These are phyloP conservation scores for Metallyticus violacea DNA, from an alignment of 2,888 invertebrate genomes.

Conservation along the genomic window DNA sequence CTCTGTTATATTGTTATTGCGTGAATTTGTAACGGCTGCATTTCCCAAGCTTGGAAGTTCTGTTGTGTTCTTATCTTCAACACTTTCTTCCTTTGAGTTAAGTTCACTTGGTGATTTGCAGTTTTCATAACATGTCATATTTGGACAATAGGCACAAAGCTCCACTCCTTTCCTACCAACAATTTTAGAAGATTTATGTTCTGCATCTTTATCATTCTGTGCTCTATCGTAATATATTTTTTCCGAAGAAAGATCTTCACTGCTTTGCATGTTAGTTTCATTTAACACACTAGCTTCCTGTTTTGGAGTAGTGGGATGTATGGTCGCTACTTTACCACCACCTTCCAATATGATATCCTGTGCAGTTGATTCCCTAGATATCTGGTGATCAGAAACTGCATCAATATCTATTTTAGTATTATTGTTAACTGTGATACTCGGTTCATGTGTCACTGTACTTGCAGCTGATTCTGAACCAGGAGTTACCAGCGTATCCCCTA, in stretches of 20 bases:
- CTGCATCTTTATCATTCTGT: conserved; percentile 48
- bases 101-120: not conserved
- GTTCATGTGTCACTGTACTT: not conserved
- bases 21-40: not conserved
- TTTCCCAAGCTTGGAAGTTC: not conserved
- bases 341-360: not conserved
- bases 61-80: not conserved
- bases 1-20: not conserved
- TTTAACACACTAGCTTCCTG: not conserved
- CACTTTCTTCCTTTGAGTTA: not conserved
- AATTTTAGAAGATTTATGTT: not conserved
- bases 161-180: conserved; percentile 26
- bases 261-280: not conserved
- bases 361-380: not conserved
- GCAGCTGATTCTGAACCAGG: not conserved
- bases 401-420: not conserved
- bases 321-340: not conserved
- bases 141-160: not conserved
- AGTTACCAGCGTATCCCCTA: not conserved
- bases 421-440: not conserved
- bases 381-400: not conserved
- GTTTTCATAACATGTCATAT: not conserved
- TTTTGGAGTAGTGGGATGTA: not conserved
- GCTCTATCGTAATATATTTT: conserved; percentile 54
- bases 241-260: not conserved